phyloP scores from a whole-genome alignment of 2,113 vertebrate genomes.

The Gymnobelideus leadbeateri region DNA sequence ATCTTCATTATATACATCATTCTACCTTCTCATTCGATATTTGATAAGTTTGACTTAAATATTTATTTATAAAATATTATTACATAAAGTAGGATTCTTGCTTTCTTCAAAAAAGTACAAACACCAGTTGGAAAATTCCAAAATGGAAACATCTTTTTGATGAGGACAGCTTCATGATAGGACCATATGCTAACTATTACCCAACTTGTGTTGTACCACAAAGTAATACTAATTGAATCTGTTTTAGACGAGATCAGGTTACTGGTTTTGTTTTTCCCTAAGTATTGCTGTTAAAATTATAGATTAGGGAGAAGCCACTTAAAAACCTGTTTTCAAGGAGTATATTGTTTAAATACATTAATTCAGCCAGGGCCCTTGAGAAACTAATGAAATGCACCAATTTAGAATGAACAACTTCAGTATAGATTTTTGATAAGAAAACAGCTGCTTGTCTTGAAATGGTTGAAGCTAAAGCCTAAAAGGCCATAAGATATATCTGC shows the following conservation, averaged over 20 bases:
- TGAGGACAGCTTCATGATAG: neutral
- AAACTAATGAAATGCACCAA: constrained; percentile 79
- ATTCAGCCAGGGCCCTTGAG: constrained; percentile 66
- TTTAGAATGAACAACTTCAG: constrained; percentile 77
- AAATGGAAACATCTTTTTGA: neutral
- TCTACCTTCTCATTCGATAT: neutral
- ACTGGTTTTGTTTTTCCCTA: neutral
- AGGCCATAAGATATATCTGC: constrained; percentile 74
- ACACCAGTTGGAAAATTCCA: neutral
- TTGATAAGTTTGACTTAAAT: neutral
- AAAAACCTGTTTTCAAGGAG: constrained; percentile 67
- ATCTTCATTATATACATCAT: neutral
- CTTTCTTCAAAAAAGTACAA: neutral
- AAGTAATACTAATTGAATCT: constrained; percentile 24
- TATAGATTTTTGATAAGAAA: constrained; percentile 82
- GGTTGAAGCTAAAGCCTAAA: constrained; percentile 70
- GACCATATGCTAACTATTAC: neutral
- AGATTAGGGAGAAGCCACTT: constrained; percentile 55
- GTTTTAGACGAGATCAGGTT: constrained; percentile 14
- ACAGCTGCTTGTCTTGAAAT: constrained; percentile 80
- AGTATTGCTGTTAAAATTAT: constrained; percentile 17
- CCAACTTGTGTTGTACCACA: constrained; percentile 10
- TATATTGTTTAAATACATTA: constrained; percentile 62
- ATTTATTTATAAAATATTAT: neutral
- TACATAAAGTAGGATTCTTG: neutral